Base-by-base conservation (phyloP, 2,113 vertebrate species). In the Toxotes chatareus region DNA sequence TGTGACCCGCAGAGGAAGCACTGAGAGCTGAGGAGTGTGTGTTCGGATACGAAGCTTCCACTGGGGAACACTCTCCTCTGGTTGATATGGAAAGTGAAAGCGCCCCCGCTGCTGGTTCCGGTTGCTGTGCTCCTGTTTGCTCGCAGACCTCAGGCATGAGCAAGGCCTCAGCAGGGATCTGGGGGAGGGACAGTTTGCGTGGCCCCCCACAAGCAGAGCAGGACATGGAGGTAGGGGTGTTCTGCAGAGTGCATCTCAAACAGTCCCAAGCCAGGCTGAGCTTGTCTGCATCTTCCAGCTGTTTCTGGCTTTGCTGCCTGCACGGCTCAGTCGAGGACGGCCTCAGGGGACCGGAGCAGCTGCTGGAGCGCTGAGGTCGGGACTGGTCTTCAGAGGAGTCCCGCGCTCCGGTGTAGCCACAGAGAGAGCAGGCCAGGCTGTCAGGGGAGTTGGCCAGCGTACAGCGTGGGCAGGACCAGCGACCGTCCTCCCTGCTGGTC, bases 171-270 rank as follows among this genome's bases (percentile, higher is more conserved):
- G 95, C 96, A 0, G 97, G 97, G 80, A 97, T 97, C 63, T 96
- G 96, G 65, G 97, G 97, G 71, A 97, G 92, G 0, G 96, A 97
- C 64, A 97, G 96, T 75, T 96, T 96, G 34, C 96, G 96, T 2
- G 97, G 97, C 0, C 97, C 97, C 0, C 97, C 97, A 0, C 97
- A 97, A 36, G 95, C 97, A 0, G 97, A 97, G 90, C 97, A 97
- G 87, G 97, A 97, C 87, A 93, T 94, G 75, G 97, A 95, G 72
- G 95, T 82, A 0, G 97, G 95, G 0, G 96, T 97, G 91, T 97
- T 97, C 89, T 95, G 94, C 80, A 98, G 94, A 0, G 97, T 97
- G 91, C 97, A 97, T 83, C 97, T 94, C 93, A 86, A n/a, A 63
- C 97, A 97, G 14, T 96, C 96, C 97, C 97, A 97, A 11, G 92